These are phyloP conservation scores for Urophycis tenuis DNA, from an alignment of 2,797 vertebrate genomes.

Conservation along the genomic window DNA sequence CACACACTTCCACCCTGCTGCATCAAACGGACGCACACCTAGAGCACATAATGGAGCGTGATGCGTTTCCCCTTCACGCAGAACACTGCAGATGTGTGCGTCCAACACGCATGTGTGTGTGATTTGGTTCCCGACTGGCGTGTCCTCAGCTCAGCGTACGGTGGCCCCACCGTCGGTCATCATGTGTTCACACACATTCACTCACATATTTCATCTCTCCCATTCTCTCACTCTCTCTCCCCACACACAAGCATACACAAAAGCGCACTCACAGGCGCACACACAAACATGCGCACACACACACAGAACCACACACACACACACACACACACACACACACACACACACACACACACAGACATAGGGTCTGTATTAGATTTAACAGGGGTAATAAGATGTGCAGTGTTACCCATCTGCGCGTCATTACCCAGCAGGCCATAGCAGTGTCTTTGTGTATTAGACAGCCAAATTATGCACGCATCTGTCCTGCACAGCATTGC, in stretches of 20 bases:
- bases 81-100: not conserved
- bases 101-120: conserved; percentile 57
- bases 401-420: conserved; percentile 38
- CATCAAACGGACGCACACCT: conserved; percentile 46
- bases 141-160: conserved; percentile 44
- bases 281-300: conserved; percentile 16
- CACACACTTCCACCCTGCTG: conserved; percentile 28
- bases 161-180: conserved; percentile 49
- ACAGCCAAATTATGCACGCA: conserved; percentile 36
- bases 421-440: conserved; percentile 28
- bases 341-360: conserved; percentile 30
- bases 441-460: conserved; percentile 35
- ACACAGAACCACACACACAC: conserved; percentile 18
- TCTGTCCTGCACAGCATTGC: conserved; percentile 23
- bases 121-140: conserved; percentile 26
- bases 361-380: conserved; percentile 33
- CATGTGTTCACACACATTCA: not conserved
- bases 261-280: conserved; percentile 29
- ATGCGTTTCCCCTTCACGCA: not conserved
- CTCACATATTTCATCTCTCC: not conserved
- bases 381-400: conserved; percentile 29
- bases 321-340: conserved; percentile 37
- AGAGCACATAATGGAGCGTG: conserved; percentile 39
- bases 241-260: conserved; percentile 38
- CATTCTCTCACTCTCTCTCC: not conserved